Evolutionary conservation across 2,888 invertebrate genomes (phyloP), one percentile per base, ranked within the genome.

Genomic region (Marronus borbonicus): DNA sequence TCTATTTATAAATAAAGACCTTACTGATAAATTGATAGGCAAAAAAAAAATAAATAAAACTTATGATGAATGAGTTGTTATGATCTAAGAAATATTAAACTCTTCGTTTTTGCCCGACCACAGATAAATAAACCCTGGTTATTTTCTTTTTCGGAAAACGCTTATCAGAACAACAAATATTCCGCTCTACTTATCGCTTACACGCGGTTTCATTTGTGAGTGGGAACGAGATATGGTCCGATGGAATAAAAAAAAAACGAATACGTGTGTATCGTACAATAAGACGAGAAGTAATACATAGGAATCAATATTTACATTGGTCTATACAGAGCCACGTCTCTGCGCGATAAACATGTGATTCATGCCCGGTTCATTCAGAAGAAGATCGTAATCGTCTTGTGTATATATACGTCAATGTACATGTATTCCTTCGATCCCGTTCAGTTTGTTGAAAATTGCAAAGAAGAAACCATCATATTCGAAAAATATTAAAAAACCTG

Each of bases 301-400:
- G 44, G 39, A 65, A 39, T 39, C 65, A 65, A 65, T 65, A 65
- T 65, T 65, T 65, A 65, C 65, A 39, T 39, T 65, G 39, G 65
- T 28, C 62, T 28, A 28, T 44, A 44, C 62, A 28, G 62, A 8
- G 20, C 20, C 28, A 62, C 62, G 62, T 62, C 20, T 65, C 65
- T 44, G 50, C 68, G 68, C 68, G 68, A 68, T 68, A 68, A 68
- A 68, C 68, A 68, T 49, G 50, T 68, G 68, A 68, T 49, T 68
- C 68, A 68, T 24, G 50, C 12, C 20, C 20, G 3, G 44, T 68
- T 68, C 68, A 68, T 68, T 68, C 68, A 68, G 24, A 65, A 68
- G 44, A 44, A 68, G 68, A 50, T 68, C 52, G 44, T 36, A 68
- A 68, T 44, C 68, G 49, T 44, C 12, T n/a, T 28, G 60, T 60